A percentile compares a stretch with the other conserved stretches of the same genome.
These are phyloP conservation scores for Nothoprocta pentlandii DNA, from an alignment of 2,113 vertebrate species.

Conservation along the genomic window DNA sequence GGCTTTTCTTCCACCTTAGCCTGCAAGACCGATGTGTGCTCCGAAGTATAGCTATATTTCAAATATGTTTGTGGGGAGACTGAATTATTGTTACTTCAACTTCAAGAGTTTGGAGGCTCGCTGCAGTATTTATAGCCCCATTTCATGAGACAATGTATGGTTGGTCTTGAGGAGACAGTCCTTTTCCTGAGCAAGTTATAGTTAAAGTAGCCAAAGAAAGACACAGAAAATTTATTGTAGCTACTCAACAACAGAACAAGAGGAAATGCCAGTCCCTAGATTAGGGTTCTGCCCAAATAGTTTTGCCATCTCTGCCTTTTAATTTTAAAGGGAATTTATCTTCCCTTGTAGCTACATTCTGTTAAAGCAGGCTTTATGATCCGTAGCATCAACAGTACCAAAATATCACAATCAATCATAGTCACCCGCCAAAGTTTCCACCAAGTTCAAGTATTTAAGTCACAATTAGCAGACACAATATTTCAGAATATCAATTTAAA, in stretches of 20 bases:
- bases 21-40: fast-evolving
- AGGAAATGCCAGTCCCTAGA: background rate
- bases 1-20: background rate
- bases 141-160: background rate
- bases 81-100: background rate
- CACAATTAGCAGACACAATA: constrained; percentile 49
- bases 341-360: background rate
- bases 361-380: constrained; percentile 45
- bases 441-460: constrained; percentile 36
- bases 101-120: fast-evolving
- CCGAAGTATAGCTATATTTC: background rate
- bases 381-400: background rate
- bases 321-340: background rate
- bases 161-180: background rate
- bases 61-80: background rate
- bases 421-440: background rate
- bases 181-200: background rate
- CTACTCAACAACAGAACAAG: constrained; percentile 25
- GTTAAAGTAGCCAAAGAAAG: background rate
- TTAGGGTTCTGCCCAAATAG: constrained; percentile 21
- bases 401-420: constrained; percentile 49
- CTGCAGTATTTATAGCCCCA: background rate
- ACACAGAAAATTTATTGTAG: background rate
- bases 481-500: constrained; percentile 39
- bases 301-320: background rate